phyloP scores from a whole-genome alignment of 2,113 vertebrate species.

The Anguilla japonica region DNA sequence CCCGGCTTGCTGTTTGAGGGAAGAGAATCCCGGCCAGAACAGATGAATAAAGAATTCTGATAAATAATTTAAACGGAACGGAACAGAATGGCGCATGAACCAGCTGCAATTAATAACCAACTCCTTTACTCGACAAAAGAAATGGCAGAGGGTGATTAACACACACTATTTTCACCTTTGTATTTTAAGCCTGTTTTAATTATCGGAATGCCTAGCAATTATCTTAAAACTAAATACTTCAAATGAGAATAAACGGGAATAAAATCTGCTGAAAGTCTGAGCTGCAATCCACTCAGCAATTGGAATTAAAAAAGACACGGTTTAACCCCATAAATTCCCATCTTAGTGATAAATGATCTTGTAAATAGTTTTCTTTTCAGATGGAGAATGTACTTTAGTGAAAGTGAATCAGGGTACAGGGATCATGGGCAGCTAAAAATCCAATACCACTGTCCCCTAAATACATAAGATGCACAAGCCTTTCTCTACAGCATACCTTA shows the following conservation, averaged over 20 bases:
- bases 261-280: too few species aligned
- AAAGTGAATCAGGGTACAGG: neutral
- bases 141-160: neutral
- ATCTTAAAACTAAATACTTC: too few species aligned
- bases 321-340: neutral
- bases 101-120: neutral
- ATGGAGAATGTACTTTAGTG: neutral
- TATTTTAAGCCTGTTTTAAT: neutral
- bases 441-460: neutral
- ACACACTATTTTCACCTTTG: too few species aligned
- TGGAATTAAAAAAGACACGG: neutral
- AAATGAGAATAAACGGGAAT: too few species aligned
- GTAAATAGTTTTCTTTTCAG: neutral
- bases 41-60: neutral
- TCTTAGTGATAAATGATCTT: neutral
- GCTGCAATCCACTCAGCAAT: too few species aligned
- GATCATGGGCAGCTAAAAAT: neutral
- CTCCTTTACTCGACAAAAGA: neutral
- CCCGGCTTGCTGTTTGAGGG: constrained; percentile 56
- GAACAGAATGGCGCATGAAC: constrained; percentile 9
- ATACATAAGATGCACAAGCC: constrained; percentile 40
- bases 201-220: too few species aligned
- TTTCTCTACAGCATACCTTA: constrained; percentile 46
- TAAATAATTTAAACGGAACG: neutral
- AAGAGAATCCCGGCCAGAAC: constrained; percentile 54